Evolutionary conservation across 2,888 invertebrate genomes (phyloP), one percentile per base, ranked within the genome.

Genomic region (Melanotus villosus): DNA sequence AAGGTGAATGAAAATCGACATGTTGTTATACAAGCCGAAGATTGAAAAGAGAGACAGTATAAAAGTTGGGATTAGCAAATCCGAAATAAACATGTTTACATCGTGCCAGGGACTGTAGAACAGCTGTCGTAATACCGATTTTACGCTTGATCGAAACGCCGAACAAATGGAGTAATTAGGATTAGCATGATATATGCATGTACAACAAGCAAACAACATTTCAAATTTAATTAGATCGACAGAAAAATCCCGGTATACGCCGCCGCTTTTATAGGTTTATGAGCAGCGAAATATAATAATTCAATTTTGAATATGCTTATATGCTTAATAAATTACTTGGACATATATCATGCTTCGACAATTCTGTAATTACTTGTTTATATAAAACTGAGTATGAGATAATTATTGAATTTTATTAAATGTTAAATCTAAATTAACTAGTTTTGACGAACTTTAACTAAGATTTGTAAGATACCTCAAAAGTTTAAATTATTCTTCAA

Each of bases 111-210:
- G 63, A 57, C 41, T 12, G 23, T 38, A 59, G 65, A 57, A 60
- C 71, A 71, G 64, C 71, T 71, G 71, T 60, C 71, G 63, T 68
- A 68, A 56, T 68, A 23, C 65, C 56, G 65, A 71, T 68, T 71
- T 71, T 65, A 60, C 65, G 68, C 64, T 71, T 65, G 59, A 71
- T 71, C 62, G 67, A 64, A 71, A 21, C 56, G 5, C 36, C 66
- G 59, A 67, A 65, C 68, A 65, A 71, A 71, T 68, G 54, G 59
- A 66, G 64, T 71, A 67, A 68, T 71, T 67, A 71, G 71, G 71
- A 71, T 71, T 71, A 71, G 57, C 66, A 63, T 67, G 70, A 67
- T 70, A 59, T 70, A 64, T 64, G 66, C 66, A 36, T 59, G 54
- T 59, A 43, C 50, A 59, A 65, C 45, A 54, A 65, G 43, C 45